These are phyloP conservation scores for Erebia aethiops DNA, from an alignment of 2,888 invertebrate species.

Conservation along the genomic window DNA sequence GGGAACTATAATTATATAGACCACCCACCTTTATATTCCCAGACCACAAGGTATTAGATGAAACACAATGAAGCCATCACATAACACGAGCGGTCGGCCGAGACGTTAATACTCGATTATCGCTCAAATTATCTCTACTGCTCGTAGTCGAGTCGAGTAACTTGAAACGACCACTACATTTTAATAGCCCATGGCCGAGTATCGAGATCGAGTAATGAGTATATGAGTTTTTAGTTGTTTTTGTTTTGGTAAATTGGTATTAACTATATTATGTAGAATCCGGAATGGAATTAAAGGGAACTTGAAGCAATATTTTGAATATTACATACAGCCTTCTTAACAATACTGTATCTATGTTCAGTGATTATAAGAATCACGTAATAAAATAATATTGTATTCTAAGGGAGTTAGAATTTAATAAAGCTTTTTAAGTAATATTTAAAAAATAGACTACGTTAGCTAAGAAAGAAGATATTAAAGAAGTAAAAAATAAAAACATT, in stretches of 20 bases:
- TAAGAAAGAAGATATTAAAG: too few species aligned
- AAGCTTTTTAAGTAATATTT: too few species aligned
- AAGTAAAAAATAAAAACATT: too few species aligned
- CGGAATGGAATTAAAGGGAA: too few species aligned
- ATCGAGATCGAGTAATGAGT: neutral
- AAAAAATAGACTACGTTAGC: too few species aligned
- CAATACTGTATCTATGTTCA: too few species aligned
- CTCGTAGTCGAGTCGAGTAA: conserved; percentile 7
- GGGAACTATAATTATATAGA: conserved; percentile 66
- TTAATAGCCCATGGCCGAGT: conserved; percentile 4
- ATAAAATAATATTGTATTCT: too few species aligned
- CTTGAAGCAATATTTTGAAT: too few species aligned
- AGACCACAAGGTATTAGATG: conserved; percentile 66
- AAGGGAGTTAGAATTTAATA: too few species aligned
- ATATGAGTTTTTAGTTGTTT: neutral
- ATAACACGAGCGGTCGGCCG: conserved; percentile 38
- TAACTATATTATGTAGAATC: too few species aligned
- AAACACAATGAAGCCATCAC: conserved; percentile 76
- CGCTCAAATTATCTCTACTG: conserved; percentile 17
- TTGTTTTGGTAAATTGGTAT: neutral
- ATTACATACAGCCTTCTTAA: too few species aligned
- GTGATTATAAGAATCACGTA: too few species aligned
- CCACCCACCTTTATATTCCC: conserved; percentile 70
- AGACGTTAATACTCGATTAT: conserved; percentile 31
- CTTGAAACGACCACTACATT: conserved; percentile 3